Evolutionary conservation across 2,113 vertebrate species (phyloP).

Genomic region (Hydrolagus affinis): DNA sequence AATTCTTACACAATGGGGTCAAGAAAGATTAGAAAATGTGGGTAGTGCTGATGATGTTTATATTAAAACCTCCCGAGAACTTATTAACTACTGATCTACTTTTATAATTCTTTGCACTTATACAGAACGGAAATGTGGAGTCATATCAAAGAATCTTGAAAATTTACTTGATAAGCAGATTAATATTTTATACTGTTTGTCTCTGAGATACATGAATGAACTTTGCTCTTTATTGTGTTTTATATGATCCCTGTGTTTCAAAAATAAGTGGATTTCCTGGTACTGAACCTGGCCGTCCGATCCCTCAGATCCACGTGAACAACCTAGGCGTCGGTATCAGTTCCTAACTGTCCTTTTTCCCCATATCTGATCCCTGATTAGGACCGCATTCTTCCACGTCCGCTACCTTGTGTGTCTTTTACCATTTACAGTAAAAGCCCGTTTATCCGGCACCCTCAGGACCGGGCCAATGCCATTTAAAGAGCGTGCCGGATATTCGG

Average conservation of each 20-base stretch:
- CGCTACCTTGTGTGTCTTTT: too few relatives aligned
- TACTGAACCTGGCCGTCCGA: too few relatives aligned
- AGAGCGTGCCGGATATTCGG: too few relatives aligned
- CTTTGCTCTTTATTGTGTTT: neutral
- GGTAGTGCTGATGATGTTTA: neutral
- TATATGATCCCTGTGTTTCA: neutral
- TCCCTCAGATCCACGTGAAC: neutral
- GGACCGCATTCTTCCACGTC: neutral
- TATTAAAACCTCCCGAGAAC: neutral
- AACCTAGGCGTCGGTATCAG: neutral
- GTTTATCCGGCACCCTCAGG: too few relatives aligned
- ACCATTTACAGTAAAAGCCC: too few relatives aligned
- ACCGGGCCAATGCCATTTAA: too few relatives aligned
- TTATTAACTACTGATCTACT: constrained; percentile 10
- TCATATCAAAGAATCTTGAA: neutral
- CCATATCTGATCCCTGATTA: neutral
- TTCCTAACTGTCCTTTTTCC: neutral
- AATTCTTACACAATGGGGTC: neutral
- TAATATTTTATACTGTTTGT: neutral
- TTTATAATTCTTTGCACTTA: neutral
- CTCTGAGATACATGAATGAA: neutral
- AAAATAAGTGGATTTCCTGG: neutral
- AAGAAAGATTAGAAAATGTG: neutral
- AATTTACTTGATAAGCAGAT: neutral
- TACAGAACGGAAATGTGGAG: neutral